Conservation (phyloP, 2,888 invertebrate species). For the Heteropelma amictum region DNA sequence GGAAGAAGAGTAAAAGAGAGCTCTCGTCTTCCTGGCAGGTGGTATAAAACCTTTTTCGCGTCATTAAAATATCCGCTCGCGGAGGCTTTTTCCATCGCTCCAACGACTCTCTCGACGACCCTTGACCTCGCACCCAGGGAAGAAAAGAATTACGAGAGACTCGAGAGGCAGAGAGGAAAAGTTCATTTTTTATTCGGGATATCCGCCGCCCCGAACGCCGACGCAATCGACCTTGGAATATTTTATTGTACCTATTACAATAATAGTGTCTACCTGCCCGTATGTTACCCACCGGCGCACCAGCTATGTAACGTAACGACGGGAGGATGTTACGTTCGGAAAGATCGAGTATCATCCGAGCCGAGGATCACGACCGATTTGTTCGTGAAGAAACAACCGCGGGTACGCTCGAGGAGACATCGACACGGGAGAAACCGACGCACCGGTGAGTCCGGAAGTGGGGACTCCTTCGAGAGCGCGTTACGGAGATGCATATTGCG, state of each 20-base stretch:
- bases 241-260: constrained; percentile 23
- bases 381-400: no score
- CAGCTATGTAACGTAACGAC: background rate
- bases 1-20: constrained; percentile 13
- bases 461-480: constrained; percentile 38
- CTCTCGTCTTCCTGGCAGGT: constrained; percentile 52
- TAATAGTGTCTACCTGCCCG: constrained; percentile 4
- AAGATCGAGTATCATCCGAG: constrained; percentile 1
- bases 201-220: constrained; percentile 40
- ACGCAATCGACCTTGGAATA: constrained; percentile 55
- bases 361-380: no score
- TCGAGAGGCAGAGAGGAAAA: background rate
- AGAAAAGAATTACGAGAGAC: constrained; percentile 33
- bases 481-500: constrained; percentile 7
- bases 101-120: constrained; percentile 11
- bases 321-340: constrained; percentile 5
- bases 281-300: background rate
- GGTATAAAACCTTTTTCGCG: constrained; percentile 38
- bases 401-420: constrained; percentile 9
- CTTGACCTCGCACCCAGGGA: constrained; percentile 35
- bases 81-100: constrained; percentile 2
- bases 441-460: constrained; percentile 39
- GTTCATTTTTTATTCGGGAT: constrained; percentile 23
- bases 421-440: background rate
- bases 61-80: constrained; percentile 31